Evolutionary conservation across 2,797 vertebrate genomes (phyloP).

Genomic region (Myripristis jacobus): DNA sequence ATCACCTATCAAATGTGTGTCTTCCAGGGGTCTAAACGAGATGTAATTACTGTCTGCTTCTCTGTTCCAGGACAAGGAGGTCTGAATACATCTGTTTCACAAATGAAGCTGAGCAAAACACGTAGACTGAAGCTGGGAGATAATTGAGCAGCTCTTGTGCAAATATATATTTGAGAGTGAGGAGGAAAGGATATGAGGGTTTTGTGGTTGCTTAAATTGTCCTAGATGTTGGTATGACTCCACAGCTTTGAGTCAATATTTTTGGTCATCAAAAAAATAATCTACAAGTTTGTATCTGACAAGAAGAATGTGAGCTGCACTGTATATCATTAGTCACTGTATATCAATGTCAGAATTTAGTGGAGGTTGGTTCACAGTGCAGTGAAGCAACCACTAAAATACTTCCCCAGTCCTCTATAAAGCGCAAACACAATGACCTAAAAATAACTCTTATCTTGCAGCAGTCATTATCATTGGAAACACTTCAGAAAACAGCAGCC

Average conservation of each 20-base stretch:
- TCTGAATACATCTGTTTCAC: constrained; percentile 56
- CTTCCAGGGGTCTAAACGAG: constrained; percentile 63
- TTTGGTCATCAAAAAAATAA: constrained; percentile 58
- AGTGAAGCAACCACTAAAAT: constrained; percentile 58
- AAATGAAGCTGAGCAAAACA: constrained; percentile 55
- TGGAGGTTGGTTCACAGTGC: constrained; percentile 39
- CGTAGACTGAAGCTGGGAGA: constrained; percentile 48
- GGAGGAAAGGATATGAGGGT: constrained; percentile 19
- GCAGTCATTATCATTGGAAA: constrained; percentile 82
- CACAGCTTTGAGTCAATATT: constrained; percentile 64
- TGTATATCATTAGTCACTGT: constrained; percentile 42
- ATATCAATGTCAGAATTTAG: constrained; percentile 40
- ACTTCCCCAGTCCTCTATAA: constrained; percentile 62
- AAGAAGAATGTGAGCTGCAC: constrained; percentile 51
- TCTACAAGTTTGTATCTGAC: constrained; percentile 42
- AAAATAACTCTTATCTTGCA: constrained; percentile 84
- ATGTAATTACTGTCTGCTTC: constrained; percentile 70
- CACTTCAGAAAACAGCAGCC: constrained; percentile 81
- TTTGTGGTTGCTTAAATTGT: constrained; percentile 54
- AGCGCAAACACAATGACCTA: constrained; percentile 79
- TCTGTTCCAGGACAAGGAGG: constrained; percentile 51
- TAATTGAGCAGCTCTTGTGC: constrained; percentile 48
- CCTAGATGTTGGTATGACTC: constrained; percentile 47
- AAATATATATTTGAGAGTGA: constrained; percentile 55
- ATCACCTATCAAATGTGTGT: constrained; percentile 69